These are phyloP conservation scores for Hydrozoanthus gracilis DNA, from an alignment of 92 coral and sea anemone species.

Conservation along the genomic window DNA sequence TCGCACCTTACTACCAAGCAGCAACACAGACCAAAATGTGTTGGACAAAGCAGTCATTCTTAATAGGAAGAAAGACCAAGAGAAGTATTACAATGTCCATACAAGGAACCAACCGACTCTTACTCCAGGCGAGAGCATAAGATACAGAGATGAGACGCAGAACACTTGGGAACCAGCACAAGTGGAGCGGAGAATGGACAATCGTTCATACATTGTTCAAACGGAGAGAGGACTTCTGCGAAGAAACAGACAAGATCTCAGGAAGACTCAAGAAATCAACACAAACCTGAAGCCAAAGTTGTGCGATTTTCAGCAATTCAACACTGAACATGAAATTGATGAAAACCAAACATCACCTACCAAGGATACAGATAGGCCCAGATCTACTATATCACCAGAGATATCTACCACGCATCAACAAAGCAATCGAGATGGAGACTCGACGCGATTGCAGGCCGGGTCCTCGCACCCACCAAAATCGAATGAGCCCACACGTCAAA, in stretches of 20 bases:
- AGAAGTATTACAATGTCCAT: neutral
- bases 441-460: conserved; percentile 24
- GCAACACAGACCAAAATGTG: neutral
- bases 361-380: neutral
- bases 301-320: neutral
- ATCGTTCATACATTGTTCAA: neutral
- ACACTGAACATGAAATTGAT: neutral
- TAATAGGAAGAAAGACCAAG: neutral
- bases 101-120: neutral
- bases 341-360: neutral
- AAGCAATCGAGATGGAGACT: neutral
- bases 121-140: neutral
- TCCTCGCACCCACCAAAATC: conserved; percentile 18
- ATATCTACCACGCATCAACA: neutral
- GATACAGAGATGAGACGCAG: neutral
- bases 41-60: neutral
- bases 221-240: neutral
- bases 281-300: neutral
- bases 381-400: neutral
- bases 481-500: conserved; percentile 23
- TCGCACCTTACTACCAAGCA: neutral
- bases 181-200: neutral
- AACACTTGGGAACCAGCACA: neutral
- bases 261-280: neutral
- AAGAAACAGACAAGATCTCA: neutral